Evolutionary conservation across 2,888 invertebrate genomes (phyloP).

Genomic region (Busseola fusca): DNA sequence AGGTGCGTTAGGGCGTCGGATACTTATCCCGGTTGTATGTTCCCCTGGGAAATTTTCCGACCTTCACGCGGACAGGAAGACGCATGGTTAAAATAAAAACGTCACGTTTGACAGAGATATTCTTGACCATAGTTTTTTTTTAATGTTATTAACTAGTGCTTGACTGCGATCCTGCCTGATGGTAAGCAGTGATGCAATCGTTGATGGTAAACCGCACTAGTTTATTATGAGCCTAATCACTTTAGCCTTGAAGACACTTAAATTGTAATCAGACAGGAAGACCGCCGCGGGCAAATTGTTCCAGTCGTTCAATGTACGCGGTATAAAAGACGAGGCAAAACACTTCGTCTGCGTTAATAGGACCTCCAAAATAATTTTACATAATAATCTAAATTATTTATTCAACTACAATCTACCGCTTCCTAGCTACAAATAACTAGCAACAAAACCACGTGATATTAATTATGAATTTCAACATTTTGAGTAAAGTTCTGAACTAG

Average conservation of each 20-base stretch:
- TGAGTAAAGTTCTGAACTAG: conserved; percentile 16
- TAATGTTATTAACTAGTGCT: no score
- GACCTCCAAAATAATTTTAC: background rate
- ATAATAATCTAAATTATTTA: background rate
- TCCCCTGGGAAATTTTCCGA: background rate
- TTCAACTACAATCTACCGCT: background rate
- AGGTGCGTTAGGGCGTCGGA: background rate
- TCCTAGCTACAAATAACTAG: conserved; percentile 15
- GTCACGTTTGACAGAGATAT: background rate
- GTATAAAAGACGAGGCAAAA: no score
- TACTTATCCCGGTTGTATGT: background rate
- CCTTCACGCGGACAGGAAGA: background rate
- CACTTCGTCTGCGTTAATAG: no score
- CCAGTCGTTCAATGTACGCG: no score
- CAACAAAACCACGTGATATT: background rate
- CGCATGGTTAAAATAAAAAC: background rate
- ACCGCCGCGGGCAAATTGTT: no score
- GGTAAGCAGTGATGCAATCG: no score
- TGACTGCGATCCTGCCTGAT: no score
- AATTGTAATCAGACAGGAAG: no score
- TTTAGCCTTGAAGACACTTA: no score
- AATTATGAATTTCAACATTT: conserved; percentile 23
- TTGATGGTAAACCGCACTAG: no score
- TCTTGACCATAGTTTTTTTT: no score
- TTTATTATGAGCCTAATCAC: no score